Conservation (phyloP, 2,113 vertebrate genomes). For the Illadopsis cleaveri region DNA sequence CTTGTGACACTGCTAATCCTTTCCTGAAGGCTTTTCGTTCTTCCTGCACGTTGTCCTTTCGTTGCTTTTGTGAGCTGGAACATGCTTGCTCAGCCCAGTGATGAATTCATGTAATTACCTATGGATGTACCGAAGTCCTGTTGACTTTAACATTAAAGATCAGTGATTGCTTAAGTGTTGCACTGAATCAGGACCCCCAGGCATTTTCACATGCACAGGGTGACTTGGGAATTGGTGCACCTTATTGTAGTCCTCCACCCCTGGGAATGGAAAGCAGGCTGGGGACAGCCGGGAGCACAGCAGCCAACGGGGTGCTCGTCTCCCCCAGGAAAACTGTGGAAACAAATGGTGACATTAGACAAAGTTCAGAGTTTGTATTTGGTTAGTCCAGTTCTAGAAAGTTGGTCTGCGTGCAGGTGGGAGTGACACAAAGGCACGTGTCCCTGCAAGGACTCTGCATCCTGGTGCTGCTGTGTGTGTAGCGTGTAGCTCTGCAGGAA, state of each 20-base stretch:
- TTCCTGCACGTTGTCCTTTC: conserved; percentile 55
- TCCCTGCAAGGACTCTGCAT: not conserved
- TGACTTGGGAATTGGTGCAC: not conserved
- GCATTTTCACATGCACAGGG: not conserved
- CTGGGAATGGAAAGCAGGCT: not conserved
- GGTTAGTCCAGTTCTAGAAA: not conserved
- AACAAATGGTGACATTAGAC: not conserved
- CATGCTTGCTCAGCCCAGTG: conserved; percentile 48
- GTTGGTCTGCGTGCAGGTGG: not conserved
- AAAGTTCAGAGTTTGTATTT: not conserved
- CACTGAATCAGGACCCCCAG: conserved; percentile 41
- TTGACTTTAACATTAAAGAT: conserved; percentile 51
- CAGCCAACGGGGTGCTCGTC: fast-evolving
- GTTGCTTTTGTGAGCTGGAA: conserved; percentile 58
- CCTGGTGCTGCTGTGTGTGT: not conserved
- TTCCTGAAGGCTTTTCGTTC: conserved; percentile 66
- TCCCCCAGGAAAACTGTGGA: not conserved
- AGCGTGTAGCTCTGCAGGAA: not conserved
- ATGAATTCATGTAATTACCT: conserved; percentile 48
- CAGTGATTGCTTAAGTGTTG: conserved; percentile 36
- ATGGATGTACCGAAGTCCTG: conserved; percentile 14
- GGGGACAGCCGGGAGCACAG: not conserved
- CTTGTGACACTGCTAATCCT: conserved; percentile 65
- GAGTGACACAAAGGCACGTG: not conserved
- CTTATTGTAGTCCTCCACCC: not conserved